Evolutionary conservation across 2,888 invertebrate species (phyloP).

Genomic region (Noctua comes): DNA sequence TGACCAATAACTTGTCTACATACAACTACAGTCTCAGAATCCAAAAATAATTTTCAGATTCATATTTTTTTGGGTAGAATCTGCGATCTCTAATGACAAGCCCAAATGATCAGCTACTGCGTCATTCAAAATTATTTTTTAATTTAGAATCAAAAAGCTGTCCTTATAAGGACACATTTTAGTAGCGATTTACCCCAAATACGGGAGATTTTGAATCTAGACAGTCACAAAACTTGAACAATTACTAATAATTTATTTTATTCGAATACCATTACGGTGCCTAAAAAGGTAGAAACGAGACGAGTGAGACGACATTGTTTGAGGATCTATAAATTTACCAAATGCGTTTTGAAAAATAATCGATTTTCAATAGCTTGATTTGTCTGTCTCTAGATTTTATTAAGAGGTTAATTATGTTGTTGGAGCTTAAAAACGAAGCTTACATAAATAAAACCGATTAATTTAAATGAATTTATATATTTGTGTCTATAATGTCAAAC

Average conservation of each 20-base stretch:
- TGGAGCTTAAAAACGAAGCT: background rate
- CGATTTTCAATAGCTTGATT: constrained; percentile 17
- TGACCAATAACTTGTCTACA: background rate
- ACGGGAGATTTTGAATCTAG: background rate
- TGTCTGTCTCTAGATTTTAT: constrained; percentile 2
- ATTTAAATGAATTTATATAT: background rate
- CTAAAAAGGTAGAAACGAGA: constrained; percentile 8
- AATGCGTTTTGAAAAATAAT: constrained; percentile 4
- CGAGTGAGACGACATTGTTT: background rate
- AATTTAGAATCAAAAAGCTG: background rate
- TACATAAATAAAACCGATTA: background rate
- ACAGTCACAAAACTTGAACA: background rate
- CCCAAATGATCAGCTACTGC: background rate
- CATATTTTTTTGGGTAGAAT: background rate
- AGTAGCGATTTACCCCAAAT: background rate
- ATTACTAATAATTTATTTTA: constrained; percentile 12
- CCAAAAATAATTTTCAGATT: background rate
- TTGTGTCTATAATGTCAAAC: background rate
- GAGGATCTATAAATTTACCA: background rate
- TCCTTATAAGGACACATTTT: no score
- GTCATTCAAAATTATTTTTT: constrained; percentile 1
- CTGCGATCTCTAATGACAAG: background rate
- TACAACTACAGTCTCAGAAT: background rate
- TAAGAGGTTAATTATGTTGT: background rate
- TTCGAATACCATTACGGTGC: background rate